Evolutionary conservation across 2,797 vertebrate species (phyloP).

Genomic region (Hozukius guyotensis): DNA sequence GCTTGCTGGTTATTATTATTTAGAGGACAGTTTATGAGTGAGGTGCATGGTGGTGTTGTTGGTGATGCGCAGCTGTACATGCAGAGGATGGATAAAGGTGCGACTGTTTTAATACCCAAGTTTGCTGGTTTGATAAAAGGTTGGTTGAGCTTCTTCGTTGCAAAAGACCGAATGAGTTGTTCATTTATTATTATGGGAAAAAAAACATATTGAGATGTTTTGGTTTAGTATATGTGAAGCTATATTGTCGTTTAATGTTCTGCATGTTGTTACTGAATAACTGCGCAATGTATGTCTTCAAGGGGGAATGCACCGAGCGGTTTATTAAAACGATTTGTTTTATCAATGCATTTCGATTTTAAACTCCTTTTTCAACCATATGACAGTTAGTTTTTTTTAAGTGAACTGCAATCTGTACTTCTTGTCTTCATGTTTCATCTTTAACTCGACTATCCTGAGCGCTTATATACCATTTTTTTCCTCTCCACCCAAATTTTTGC

Average conservation of each 20-base stretch:
- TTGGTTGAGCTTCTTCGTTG: constrained; percentile 21
- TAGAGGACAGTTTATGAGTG: constrained; percentile 3
- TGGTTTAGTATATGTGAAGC: constrained; percentile 33
- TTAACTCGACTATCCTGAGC: constrained; percentile 30
- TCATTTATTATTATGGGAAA: constrained; percentile 18
- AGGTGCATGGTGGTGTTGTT: constrained; percentile 16
- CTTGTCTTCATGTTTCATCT: constrained; percentile 45
- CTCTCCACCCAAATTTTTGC: constrained; percentile 36
- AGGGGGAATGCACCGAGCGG: constrained; percentile 22
- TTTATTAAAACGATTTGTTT: constrained; percentile 6
- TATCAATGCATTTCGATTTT: neutral
- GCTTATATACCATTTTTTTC: constrained; percentile 30
- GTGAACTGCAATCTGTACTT: neutral
- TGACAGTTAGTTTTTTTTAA: neutral
- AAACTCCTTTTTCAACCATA: neutral
- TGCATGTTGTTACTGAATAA: constrained; percentile 53
- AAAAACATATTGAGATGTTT: constrained; percentile 24
- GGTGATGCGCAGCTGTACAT: constrained; percentile 32
- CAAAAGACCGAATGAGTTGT: neutral
- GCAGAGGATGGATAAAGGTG: constrained; percentile 38
- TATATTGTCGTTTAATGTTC: constrained; percentile 46
- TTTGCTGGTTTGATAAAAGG: constrained; percentile 46
- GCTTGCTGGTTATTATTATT: constrained; percentile 33
- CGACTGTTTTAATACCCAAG: constrained; percentile 27
- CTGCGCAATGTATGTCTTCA: constrained; percentile 41